Base-by-base conservation (phyloP, 2,888 invertebrate genomes). In the Ptilodon capucinus region DNA sequence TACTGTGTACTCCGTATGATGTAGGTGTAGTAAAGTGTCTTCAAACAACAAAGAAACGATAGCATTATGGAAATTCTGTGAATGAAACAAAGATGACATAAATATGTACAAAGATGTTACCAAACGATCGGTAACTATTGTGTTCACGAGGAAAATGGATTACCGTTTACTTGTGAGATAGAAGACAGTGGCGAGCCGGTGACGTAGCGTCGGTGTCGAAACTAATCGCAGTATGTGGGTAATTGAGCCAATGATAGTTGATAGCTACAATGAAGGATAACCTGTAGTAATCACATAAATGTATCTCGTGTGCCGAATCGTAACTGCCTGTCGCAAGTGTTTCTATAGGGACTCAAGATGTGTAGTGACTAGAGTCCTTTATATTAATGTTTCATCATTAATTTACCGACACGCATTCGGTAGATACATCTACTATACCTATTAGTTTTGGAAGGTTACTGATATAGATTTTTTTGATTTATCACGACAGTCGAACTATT, bases 21-120 rank as follows among this genome's bases (percentile, higher is more conserved):
- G 71, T 62, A 63, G 61, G 55, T 59, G 54, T 60, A 63, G 64
- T 59, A 62, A 65, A 64, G 58, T 60, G 60, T 51, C 55, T 64
- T 56, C 49, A 57, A 57, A 68, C 57, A 60, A 75, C 64, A 72
- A 74, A 74, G 70, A 73, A 64, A 53, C 59, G 54, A 60, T 55
- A 49, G 38, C 42, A 61, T 54, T 54, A 62, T 64, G 54, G 48
- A 40, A 53, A 57, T 56, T 64, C 60, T 57, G 50, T 59, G 54
- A 57, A 68, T 68, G 64, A 68, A 57, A 57, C 48, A 43, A 56
- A 56, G 63, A 68, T 64, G 60, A 42, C 52, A 57, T 60, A 58
- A 57, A 65, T 63, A n/a, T n/a, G n/a, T n/a, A 63, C 57, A 64
- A 66, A 66, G 58, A 61, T 50, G 50, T 61, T 52, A 55, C 39